phyloP scores from a whole-genome alignment of 2,797 vertebrate species.

The Sandelia bainsii region DNA sequence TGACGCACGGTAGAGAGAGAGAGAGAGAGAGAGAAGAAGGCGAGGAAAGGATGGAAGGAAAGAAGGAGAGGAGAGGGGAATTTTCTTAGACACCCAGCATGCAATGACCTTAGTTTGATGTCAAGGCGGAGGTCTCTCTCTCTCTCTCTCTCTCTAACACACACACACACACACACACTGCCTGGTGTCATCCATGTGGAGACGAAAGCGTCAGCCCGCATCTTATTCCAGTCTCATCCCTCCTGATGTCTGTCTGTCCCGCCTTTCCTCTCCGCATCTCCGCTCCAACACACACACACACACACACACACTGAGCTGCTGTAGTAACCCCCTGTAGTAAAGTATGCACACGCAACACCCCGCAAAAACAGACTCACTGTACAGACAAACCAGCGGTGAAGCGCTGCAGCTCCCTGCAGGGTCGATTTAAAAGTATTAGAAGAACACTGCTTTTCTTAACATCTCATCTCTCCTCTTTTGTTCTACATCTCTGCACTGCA shows the following conservation, averaged over 20 bases:
- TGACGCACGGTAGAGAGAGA: constrained; percentile 69
- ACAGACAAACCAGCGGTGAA: background rate
- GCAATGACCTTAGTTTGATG: constrained; percentile 76
- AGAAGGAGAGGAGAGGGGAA: constrained; percentile 14
- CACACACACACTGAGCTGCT: background rate
- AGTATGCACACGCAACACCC: background rate
- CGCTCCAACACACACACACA: constrained; percentile 1
- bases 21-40: constrained; percentile 9
- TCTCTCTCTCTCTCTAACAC: constrained; percentile 34
- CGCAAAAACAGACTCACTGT: background rate
- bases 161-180: constrained; percentile 22
- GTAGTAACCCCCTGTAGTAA: constrained; percentile 19
- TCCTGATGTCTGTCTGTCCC: constrained; percentile 51
- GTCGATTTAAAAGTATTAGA: background rate
- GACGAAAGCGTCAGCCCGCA: constrained; percentile 45
- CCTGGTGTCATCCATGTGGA: constrained; percentile 66
- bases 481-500: constrained; percentile 19
- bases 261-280: constrained; percentile 39
- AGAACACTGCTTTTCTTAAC: background rate
- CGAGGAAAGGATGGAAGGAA: background rate
- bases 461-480: background rate
- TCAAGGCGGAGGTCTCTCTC: constrained; percentile 60
- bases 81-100: constrained; percentile 68
- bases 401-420: constrained; percentile 37
- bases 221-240: constrained; percentile 67